Evolutionary conservation across 2,888 invertebrate genomes (phyloP), one percentile per base, ranked within the genome.

Genomic region (Bombylius major): DNA sequence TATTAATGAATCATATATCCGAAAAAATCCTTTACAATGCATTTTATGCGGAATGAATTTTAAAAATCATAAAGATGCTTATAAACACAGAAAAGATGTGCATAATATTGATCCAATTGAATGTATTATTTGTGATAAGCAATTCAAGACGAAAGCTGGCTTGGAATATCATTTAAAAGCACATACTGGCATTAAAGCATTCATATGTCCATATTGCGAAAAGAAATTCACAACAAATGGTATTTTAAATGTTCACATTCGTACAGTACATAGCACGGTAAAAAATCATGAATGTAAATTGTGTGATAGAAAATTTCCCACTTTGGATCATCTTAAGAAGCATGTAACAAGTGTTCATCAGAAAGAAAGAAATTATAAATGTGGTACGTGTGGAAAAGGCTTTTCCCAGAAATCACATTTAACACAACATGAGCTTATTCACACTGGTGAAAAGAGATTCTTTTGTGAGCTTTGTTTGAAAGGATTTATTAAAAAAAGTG

Each of bases 331-430:
- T 58, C 51, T 66, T 14, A 65, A 64, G 51, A 66, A 66, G 49
- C 66, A 66, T 56, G 64, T 65, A 14, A 58, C 63, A 31, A 65
- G 65, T 34, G 61, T 63, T 39, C 65, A 65, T 60, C 65, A 65
- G 56, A 65, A 65, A 49, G 65, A 66, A 53, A 61, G 65, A 7
- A 64, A 64, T 54, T 63, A 64, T 58, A 14, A 61, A 5, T 66
- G 66, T 49, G 56, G 56, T 31, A 50, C 62, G 34, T 66, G 66
- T 52, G 56, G 58, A 5, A 65, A 65, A 57, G 53, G 58, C 1
- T 66, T 66, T 59, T 62, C 65, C 1, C 66, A 66, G 49, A 50
- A 42, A 9, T 59, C 54, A n/a, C 66, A 66, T 56, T 58, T 66
- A 8, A 66, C 63, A 51, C 65, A 65, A 42, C 66, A 66, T 58